Conservation (phyloP, 2,113 vertebrate species). For the Gnathonemus longibarbis region DNA sequence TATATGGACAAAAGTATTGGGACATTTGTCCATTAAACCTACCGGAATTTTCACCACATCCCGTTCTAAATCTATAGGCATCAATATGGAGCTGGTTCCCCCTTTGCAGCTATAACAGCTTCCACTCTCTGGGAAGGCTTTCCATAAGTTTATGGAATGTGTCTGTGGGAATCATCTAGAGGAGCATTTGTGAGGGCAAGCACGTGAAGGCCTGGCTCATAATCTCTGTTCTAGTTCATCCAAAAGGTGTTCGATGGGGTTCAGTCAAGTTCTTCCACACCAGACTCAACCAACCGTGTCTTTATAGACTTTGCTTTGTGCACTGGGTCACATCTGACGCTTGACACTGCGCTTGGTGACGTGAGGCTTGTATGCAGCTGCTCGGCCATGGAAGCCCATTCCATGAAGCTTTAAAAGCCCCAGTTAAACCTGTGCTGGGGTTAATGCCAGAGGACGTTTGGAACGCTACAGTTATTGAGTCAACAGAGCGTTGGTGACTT, state of each 20-base stretch:
- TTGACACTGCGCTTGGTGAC: neutral
- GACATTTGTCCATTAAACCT: too few relatives aligned
- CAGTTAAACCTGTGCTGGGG: neutral
- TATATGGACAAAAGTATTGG: too few relatives aligned
- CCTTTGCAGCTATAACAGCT: neutral
- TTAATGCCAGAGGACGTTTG: neutral
- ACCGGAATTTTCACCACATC: too few relatives aligned
- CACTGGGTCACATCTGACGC: neutral
- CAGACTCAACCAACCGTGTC: neutral
- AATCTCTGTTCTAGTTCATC: neutral
- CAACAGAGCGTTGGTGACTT: neutral
- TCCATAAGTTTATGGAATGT: neutral
- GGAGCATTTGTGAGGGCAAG: neutral
- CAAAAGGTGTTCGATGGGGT: neutral
- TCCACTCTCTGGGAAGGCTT: neutral
- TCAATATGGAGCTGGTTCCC: too few relatives aligned
- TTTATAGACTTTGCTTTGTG: neutral
- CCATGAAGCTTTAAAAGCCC: neutral
- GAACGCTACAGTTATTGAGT: neutral
- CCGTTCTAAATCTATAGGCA: too few relatives aligned
- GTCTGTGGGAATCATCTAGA: neutral
- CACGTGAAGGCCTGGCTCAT: neutral
- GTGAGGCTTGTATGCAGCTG: neutral
- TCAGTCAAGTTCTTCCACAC: neutral
- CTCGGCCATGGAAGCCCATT: neutral